A percentile compares a stretch with the other conserved stretches of the same genome.
Evolutionary conservation across 2,797 vertebrate species (phyloP).

Genomic region (Florisuga fusca): DNA sequence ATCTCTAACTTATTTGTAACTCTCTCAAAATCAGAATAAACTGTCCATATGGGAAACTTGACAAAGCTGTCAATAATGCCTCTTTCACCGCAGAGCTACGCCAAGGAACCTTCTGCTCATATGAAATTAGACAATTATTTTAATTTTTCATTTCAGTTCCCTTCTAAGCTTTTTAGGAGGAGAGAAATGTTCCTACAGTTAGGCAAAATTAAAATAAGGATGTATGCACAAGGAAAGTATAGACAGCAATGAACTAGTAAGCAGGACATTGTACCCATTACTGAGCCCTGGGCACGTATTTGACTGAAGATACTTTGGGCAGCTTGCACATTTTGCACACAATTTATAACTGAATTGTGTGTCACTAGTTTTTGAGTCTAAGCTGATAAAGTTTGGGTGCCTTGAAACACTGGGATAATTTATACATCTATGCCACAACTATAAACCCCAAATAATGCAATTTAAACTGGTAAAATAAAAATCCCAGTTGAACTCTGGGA

Average conservation of each 20-base stretch:
- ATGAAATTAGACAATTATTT: constrained; percentile 22
- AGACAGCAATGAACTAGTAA: not conserved
- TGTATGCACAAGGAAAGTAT: not conserved
- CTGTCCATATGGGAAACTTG: constrained; percentile 18
- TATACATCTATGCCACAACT: rapidly evolving
- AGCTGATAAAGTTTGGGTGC: not conserved
- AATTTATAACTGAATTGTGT: not conserved
- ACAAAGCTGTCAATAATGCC: constrained; percentile 46
- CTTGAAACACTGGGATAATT: constrained; percentile 19
- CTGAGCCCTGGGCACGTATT: not conserved
- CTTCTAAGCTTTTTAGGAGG: not conserved
- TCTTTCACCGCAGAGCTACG: not conserved
- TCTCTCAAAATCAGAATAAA: constrained; percentile 33
- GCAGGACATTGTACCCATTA: not conserved
- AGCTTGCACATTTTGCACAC: not conserved
- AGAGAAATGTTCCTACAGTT: not conserved
- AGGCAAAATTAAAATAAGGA: not conserved
- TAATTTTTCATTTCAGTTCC: not conserved
- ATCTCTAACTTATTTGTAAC: constrained; percentile 55
- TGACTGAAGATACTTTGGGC: not conserved
- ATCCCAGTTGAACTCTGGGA: not conserved
- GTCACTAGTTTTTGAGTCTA: not conserved
- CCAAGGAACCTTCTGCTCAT: constrained; percentile 9
- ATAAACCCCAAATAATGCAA: not conserved
- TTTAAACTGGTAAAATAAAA: constrained; percentile 6